Conservation (phyloP, 64 coral and sea anemone genomes). For the Acropora tenuis region DNA sequence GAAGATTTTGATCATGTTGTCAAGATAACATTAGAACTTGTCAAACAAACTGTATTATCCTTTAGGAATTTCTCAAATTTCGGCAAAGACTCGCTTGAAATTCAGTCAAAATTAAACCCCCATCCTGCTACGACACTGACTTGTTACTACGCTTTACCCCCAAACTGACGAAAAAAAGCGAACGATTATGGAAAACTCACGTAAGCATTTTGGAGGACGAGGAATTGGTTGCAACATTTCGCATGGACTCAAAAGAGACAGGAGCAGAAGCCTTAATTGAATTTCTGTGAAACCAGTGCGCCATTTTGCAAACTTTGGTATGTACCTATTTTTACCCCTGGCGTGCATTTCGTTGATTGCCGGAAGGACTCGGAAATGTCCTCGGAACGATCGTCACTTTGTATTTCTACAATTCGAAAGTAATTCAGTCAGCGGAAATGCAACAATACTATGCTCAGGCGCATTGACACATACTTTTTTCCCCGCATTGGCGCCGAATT, state of each 20-base stretch:
- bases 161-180: neutral
- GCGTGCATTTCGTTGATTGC: too few relatives aligned
- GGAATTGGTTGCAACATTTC: constrained; percentile 76
- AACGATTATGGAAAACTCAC: constrained; percentile 48
- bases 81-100: too few relatives aligned
- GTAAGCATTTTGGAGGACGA: constrained; percentile 81
- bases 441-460: neutral
- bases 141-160: neutral
- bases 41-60: too few relatives aligned
- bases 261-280: constrained; percentile 96
- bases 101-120: too few relatives aligned
- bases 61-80: too few relatives aligned
- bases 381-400: too few relatives aligned
- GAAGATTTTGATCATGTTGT: too few relatives aligned
- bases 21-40: too few relatives aligned
- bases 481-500: neutral
- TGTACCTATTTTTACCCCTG: constrained; percentile 5
- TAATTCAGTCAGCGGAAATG: neutral
- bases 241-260: constrained; percentile 93
- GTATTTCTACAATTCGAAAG: neutral
- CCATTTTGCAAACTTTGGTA: constrained; percentile 64
- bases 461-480: too few relatives aligned
- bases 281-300: constrained; percentile 99
- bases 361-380: neutral
- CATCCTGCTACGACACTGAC: too few relatives aligned